These are phyloP conservation scores for Polia nebulosa DNA, from an alignment of 2,888 invertebrate species.

Conservation along the genomic window DNA sequence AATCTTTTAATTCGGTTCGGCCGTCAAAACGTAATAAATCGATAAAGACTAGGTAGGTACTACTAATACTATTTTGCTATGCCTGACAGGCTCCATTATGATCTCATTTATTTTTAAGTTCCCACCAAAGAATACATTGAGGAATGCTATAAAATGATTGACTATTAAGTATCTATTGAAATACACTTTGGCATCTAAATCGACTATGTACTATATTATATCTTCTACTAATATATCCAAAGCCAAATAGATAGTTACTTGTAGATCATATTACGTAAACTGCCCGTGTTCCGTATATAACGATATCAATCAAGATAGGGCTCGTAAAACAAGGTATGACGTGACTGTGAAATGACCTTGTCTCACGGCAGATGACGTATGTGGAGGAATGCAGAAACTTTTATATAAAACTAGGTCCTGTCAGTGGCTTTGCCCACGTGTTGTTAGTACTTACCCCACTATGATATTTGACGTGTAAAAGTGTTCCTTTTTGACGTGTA, in stretches of 20 bases:
- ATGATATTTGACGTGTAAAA: too few species aligned
- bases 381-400: conserved; percentile 25
- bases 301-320: conserved; percentile 44
- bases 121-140: neutral
- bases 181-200: neutral
- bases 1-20: too few species aligned
- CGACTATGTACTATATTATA: neutral
- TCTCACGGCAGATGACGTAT: conserved; percentile 7
- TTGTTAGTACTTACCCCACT: too few species aligned
- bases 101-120: neutral
- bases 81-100: neutral
- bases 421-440: too few species aligned
- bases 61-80: neutral
- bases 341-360: conserved; percentile 24
- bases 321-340: conserved; percentile 32
- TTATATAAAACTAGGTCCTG: too few species aligned
- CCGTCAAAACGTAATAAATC: too few species aligned
- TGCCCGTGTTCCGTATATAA: conserved; percentile 14
- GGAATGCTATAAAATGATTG: neutral
- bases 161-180: neutral
- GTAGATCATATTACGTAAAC: conserved; percentile 6
- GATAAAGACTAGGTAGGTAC: too few species aligned
- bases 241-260: conserved; percentile 6
- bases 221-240: conserved; percentile 10
- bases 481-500: too few species aligned